Conservation (phyloP, 2,797 vertebrate genomes). For the Eleutherodactylus coqui region DNA sequence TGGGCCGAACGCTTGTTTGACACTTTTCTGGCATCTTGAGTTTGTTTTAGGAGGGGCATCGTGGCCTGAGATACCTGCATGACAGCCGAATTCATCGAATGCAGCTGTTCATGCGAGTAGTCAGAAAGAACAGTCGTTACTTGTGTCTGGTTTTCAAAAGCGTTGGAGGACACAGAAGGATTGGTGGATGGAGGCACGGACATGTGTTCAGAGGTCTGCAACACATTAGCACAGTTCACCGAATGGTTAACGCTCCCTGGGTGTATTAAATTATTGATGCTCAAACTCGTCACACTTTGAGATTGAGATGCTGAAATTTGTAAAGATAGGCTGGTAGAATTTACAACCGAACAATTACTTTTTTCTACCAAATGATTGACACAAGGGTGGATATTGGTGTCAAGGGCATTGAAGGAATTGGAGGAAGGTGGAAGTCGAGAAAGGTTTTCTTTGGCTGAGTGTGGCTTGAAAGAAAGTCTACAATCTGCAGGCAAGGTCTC, state of each 20-base stretch:
- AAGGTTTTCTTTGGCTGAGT: slow-evolving; percentile 71
- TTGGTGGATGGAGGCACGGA: slow-evolving; percentile 72
- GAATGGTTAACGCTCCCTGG: slow-evolving; percentile 82
- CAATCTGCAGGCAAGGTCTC: slow-evolving; percentile 76
- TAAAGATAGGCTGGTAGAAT: slow-evolving; percentile 76
- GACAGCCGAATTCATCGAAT: slow-evolving; percentile 75
- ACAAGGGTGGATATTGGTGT: slow-evolving; percentile 68
- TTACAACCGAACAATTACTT: slow-evolving; percentile 77
- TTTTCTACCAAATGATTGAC: slow-evolving; percentile 79
- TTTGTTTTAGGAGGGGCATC: slow-evolving; percentile 79
- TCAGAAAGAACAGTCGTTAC: slow-evolving; percentile 81
- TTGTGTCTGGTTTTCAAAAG: slow-evolving; percentile 80
- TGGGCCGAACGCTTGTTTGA: slow-evolving; percentile 86
- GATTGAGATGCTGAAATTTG: slow-evolving; percentile 78
- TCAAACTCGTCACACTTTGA: slow-evolving; percentile 85
- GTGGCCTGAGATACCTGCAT: slow-evolving; percentile 78
- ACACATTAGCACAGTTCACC: slow-evolving; percentile 82
- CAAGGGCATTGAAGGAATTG: slow-evolving; percentile 77
- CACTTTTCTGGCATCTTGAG: slow-evolving; percentile 85
- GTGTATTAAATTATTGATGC: slow-evolving; percentile 92
- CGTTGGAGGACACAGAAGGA: slow-evolving; percentile 79
- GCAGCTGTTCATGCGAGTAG: slow-evolving; percentile 86
- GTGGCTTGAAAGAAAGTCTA: slow-evolving; percentile 78
- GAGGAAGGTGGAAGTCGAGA: slow-evolving; percentile 73
- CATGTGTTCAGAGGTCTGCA: slow-evolving; percentile 72